Evolutionary conservation across 1,140 invertebrate species (phyloP).

Genomic region (Polyergus mexicanus): DNA sequence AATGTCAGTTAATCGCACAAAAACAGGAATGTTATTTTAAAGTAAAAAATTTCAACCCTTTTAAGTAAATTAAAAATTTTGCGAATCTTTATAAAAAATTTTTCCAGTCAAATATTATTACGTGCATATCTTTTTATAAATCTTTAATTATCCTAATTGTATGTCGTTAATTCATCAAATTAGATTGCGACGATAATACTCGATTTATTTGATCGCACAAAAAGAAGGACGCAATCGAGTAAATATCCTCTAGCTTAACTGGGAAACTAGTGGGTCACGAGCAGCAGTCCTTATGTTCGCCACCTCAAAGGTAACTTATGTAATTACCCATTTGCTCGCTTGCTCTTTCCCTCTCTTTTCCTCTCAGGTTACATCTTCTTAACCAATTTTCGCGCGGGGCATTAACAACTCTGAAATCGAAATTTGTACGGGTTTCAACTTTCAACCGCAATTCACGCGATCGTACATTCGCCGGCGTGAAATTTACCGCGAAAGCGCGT

Average conservation of each 20-base stretch:
- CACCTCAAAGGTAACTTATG: slow-evolving; percentile 50
- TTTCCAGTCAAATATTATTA: neutral
- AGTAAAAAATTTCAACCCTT: neutral
- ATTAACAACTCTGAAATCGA: slow-evolving; percentile 68
- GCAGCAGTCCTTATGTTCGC: slow-evolving; percentile 48
- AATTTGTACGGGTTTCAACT: slow-evolving; percentile 58
- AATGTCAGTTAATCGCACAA: slow-evolving; percentile 1
- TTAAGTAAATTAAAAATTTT: neutral
- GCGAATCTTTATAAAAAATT: neutral
- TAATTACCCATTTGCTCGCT: slow-evolving; percentile 20
- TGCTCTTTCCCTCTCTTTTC: neutral
- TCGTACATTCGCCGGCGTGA: slow-evolving; percentile 18
- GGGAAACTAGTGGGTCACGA: slow-evolving; percentile 53
- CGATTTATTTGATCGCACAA: slow-evolving; percentile 34
- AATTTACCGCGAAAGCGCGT: slow-evolving; percentile 41
- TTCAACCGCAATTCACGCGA: slow-evolving; percentile 58
- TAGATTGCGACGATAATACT: neutral
- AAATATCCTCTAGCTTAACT: slow-evolving; percentile 54
- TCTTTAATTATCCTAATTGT: neutral
- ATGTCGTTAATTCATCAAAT: slow-evolving; percentile 21
- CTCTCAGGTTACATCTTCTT: neutral
- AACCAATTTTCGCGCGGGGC: slow-evolving; percentile 55
- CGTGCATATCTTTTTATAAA: neutral
- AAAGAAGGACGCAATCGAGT: slow-evolving; percentile 42
- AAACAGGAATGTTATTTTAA: neutral